Conservation (phyloP, 2,888 invertebrate species). For the Cecidostiba fungosa region DNA sequence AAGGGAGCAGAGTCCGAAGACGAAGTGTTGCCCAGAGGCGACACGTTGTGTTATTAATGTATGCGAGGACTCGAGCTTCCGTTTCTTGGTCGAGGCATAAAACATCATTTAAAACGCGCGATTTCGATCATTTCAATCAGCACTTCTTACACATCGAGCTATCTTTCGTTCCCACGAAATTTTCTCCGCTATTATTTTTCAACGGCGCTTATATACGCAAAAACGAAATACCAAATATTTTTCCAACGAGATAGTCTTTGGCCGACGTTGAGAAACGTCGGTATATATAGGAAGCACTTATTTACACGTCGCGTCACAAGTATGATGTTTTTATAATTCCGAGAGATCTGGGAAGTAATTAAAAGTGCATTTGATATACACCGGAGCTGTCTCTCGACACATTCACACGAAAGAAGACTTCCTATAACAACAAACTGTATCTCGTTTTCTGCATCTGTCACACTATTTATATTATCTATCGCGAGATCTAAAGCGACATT, state of each 20-base stretch:
- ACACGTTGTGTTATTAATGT: constrained; percentile 79
- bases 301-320: background rate
- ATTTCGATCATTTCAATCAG: constrained; percentile 61
- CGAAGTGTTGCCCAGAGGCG: constrained; percentile 79
- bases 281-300: background rate
- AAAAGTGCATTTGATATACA: background rate
- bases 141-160: constrained; percentile 47
- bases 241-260: background rate
- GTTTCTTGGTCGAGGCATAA: constrained; percentile 66
- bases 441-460: background rate
- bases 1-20: constrained; percentile 70
- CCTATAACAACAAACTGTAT: background rate
- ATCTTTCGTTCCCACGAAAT: constrained; percentile 40
- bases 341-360: background rate
- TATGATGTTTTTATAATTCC: background rate
- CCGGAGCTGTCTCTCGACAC: background rate
- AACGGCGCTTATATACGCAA: background rate
- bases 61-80: constrained; percentile 77
- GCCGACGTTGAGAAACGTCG: background rate
- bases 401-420: background rate
- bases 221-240: background rate
- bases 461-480: background rate
- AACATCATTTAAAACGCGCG: constrained; percentile 59
- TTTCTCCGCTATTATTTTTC: constrained; percentile 15
- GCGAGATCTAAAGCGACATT: background rate